Conservation (phyloP, 1,140 invertebrate genomes). For the Cyrtorhinus lividipennis region DNA sequence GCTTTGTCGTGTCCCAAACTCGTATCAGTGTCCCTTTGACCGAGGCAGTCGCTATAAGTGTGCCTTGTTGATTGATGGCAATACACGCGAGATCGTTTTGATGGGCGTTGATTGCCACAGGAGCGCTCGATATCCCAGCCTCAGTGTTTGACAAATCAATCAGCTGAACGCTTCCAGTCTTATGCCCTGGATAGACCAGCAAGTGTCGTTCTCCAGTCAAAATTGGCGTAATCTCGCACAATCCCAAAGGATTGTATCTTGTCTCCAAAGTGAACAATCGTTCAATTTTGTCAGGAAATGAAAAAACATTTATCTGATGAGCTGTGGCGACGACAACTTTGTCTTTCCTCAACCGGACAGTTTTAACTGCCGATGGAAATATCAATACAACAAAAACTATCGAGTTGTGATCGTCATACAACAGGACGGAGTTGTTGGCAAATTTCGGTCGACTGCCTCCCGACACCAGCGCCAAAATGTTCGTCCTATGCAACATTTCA, state of each 20-base stretch:
- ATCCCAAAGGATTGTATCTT: constrained; percentile 55
- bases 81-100: constrained; percentile 67
- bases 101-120: constrained; percentile 67
- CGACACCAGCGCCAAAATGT: constrained; percentile 68
- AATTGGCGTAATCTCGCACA: constrained; percentile 68
- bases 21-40: constrained; percentile 73
- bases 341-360: constrained; percentile 38
- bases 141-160: constrained; percentile 50
- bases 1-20: constrained; percentile 64
- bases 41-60: constrained; percentile 72
- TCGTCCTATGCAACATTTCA: constrained; percentile 77
- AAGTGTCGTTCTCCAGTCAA: constrained; percentile 53
- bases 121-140: constrained; percentile 52
- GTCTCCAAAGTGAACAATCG: constrained; percentile 61
- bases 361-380: constrained; percentile 58
- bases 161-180: constrained; percentile 66
- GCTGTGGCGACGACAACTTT: constrained; percentile 63
- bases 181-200: constrained; percentile 67
- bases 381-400: constrained; percentile 63
- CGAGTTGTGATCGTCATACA: constrained; percentile 60
- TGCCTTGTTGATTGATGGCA: constrained; percentile 65
- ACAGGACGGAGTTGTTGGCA: constrained; percentile 65
- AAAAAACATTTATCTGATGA: constrained; percentile 68
- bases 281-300: constrained; percentile 52
- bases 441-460: constrained; percentile 57